Evolutionary conservation across 92 coral and sea anemone species (phyloP).

Genomic region (Epizoanthus scotinus): DNA sequence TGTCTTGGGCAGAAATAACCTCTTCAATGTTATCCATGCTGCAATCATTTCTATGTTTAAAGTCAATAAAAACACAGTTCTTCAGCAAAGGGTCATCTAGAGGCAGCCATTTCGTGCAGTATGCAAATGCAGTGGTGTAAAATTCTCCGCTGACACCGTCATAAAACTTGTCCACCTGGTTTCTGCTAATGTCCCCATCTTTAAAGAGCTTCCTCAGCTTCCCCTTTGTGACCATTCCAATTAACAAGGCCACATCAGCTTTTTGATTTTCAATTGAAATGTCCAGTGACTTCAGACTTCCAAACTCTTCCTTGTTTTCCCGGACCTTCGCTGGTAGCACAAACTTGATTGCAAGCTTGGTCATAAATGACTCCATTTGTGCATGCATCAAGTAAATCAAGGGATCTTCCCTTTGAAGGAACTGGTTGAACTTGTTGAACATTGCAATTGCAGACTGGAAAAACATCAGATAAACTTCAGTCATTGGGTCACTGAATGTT

Average conservation of each 20-base stretch:
- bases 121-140: conserved; percentile 53
- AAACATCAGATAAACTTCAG: conserved; percentile 57
- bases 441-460: conserved; percentile 46
- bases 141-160: conserved; percentile 52
- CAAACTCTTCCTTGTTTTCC: conserved; percentile 47
- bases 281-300: conserved; percentile 49
- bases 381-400: conserved; percentile 50
- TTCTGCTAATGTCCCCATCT: conserved; percentile 49
- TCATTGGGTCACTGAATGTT: conserved; percentile 53
- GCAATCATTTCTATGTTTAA: conserved; percentile 34
- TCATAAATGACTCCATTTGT: conserved; percentile 21
- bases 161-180: conserved; percentile 53
- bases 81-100: conserved; percentile 59
- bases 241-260: conserved; percentile 47
- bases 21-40: conserved; percentile 42
- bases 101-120: conserved; percentile 68
- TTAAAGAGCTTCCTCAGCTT: conserved; percentile 45
- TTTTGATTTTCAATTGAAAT: conserved; percentile 56
- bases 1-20: conserved; percentile 26
- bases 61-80: conserved; percentile 59
- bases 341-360: conserved; percentile 51
- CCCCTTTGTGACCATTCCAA: conserved; percentile 53
- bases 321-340: conserved; percentile 34
- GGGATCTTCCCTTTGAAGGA: conserved; percentile 64
- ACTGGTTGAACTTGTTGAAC: conserved; percentile 51